These are phyloP conservation scores for Neomonachus schauinslandi DNA, from an alignment of 2,113 vertebrate genomes.

Conservation along the genomic window DNA sequence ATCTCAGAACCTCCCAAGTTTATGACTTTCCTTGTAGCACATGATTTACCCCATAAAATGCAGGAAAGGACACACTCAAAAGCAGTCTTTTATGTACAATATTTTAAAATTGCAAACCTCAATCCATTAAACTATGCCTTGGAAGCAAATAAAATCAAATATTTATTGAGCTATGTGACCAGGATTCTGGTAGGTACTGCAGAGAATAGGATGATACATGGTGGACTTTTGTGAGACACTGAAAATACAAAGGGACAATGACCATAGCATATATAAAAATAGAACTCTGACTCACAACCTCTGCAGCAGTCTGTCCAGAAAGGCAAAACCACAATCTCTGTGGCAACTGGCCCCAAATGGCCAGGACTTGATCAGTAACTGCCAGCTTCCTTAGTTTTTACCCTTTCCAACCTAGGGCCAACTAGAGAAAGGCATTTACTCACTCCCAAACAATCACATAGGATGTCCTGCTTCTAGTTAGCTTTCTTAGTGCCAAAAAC, in stretches of 20 bases:
- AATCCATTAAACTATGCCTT: not conserved
- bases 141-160: constrained; percentile 34
- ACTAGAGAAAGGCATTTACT: not conserved
- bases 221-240: not conserved
- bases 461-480: not conserved
- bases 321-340: not conserved
- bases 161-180: not conserved
- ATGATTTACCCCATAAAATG: not conserved
- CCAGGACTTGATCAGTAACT: not conserved
- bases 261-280: not conserved
- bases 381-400: not conserved
- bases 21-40: not conserved
- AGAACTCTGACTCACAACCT: not conserved
- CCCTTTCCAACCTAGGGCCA: not conserved
- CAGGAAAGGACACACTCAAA: not conserved
- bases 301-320: not conserved
- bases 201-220: not conserved
- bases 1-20: not conserved
- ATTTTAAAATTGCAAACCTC: not conserved
- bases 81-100: not conserved
- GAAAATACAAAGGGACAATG: not conserved
- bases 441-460: not conserved
- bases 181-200: not conserved
- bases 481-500: not conserved
- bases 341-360: not conserved